phyloP scores from a whole-genome alignment of 2,888 invertebrate species.

The Epiperipatus broadwayi region DNA sequence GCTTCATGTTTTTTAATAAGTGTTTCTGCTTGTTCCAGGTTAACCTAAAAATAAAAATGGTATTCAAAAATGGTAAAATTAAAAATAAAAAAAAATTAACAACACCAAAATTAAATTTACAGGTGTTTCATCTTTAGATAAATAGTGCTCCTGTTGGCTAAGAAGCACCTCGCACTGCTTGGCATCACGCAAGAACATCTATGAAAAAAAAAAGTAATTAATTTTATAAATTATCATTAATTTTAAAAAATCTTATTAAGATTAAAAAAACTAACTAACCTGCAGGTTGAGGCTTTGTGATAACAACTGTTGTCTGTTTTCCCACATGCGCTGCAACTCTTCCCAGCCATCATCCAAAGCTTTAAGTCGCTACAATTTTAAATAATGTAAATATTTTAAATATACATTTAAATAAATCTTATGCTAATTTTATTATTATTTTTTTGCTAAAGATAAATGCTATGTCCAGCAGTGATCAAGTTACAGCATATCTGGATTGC shows the following conservation, averaged over 20 bases:
- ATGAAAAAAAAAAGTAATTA: constrained; percentile 18
- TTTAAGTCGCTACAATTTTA: constrained; percentile 51
- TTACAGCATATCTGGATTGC: too few species aligned
- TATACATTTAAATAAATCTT: background rate
- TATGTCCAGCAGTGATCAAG: too few species aligned
- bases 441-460: background rate
- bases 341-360: constrained; percentile 98
- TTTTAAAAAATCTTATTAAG: constrained; percentile 11
- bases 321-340: constrained; percentile 99
- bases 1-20: constrained; percentile 92
- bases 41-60: constrained; percentile 31
- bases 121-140: constrained; percentile 90
- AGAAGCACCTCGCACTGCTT: constrained; percentile 91
- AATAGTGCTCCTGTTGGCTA: constrained; percentile 90
- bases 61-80: background rate
- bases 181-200: constrained; percentile 84
- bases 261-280: constrained; percentile 16
- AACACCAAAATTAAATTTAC: constrained; percentile 29
- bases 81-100: constrained; percentile 5
- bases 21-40: constrained; percentile 92
- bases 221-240: constrained; percentile 20
- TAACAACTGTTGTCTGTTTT: constrained; percentile 79
- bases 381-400: background rate
- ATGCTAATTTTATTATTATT: background rate
- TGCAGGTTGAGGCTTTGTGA: constrained; percentile 87